Evolutionary conservation across 2,888 invertebrate genomes (phyloP).

Genomic region (Cancer borealis): DNA sequence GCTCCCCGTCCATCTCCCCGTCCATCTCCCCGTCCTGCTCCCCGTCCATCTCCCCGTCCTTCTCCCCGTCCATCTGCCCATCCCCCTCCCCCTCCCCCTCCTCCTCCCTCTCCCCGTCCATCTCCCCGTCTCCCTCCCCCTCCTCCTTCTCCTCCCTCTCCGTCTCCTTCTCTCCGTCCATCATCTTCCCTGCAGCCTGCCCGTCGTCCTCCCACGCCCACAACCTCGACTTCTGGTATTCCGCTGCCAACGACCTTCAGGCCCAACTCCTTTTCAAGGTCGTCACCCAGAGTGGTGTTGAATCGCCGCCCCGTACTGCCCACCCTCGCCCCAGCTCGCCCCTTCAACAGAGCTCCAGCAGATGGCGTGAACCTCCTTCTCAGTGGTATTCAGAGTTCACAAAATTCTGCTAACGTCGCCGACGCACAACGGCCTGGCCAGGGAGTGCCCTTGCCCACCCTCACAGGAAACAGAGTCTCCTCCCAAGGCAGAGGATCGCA

Average conservation of each 20-base stretch:
- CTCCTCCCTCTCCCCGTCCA: neutral
- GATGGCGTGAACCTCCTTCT: conserved; percentile 51
- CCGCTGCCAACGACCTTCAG: conserved; percentile 9
- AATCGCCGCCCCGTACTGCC: conserved; percentile 45
- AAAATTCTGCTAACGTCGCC: conserved; percentile 43
- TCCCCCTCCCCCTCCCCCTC: neutral
- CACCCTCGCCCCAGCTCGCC: neutral
- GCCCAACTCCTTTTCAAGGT: neutral
- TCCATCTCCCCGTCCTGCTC: no score
- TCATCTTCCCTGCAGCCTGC: neutral
- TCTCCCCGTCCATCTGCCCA: neutral
- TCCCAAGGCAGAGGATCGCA: conserved; percentile 41
- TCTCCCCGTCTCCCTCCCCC: neutral
- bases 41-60: neutral
- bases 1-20: neutral
- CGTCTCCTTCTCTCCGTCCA: neutral
- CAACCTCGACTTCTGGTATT: neutral
- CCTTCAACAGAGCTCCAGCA: conserved; percentile 49
- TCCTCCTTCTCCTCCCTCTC: neutral
- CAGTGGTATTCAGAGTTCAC: conserved; percentile 57
- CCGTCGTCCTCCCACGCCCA: neutral
- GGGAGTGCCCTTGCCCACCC: conserved; percentile 45
- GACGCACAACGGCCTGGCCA: conserved; percentile 23
- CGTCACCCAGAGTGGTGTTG: conserved; percentile 29
- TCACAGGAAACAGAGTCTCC: conserved; percentile 27